Conservation (phyloP, 2,113 vertebrate species). For the Dolichotis patagonum region DNA sequence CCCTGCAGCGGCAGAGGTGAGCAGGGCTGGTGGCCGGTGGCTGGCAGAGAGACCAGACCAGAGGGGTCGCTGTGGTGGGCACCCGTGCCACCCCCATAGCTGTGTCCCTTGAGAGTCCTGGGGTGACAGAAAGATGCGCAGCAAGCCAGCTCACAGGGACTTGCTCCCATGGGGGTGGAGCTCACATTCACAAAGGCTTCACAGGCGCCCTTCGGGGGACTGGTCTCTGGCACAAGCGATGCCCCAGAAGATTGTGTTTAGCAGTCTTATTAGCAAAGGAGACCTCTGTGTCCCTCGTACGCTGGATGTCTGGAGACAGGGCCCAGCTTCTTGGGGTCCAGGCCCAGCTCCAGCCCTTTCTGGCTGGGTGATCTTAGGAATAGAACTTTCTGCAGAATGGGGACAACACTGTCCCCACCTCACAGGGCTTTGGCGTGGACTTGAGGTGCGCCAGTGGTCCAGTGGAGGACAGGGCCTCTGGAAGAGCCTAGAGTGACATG, state of each 20-base stretch:
- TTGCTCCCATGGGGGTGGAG: background rate
- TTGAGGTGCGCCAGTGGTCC: background rate
- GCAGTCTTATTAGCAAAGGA: background rate
- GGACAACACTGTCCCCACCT: background rate
- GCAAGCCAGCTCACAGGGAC: background rate
- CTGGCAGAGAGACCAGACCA: background rate
- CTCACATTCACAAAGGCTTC: background rate
- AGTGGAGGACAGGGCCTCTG: background rate
- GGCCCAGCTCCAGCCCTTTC: background rate
- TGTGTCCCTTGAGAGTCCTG: background rate
- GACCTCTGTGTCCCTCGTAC: background rate
- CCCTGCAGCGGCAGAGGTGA: conserved; percentile 86
- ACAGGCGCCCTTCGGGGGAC: background rate
- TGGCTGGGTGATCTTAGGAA: background rate
- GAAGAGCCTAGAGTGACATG: background rate
- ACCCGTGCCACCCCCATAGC: background rate
- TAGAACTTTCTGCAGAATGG: background rate
- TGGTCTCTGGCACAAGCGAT: background rate
- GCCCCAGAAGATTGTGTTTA: background rate
- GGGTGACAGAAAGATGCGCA: background rate
- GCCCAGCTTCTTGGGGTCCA: background rate
- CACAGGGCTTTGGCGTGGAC: background rate
- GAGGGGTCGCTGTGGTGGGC: background rate
- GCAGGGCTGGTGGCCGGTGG: background rate
- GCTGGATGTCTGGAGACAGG: background rate